Conservation (phyloP, 30 jellyfish, hydroid and myxozoan species). For the Pelagia noctiluca region DNA sequence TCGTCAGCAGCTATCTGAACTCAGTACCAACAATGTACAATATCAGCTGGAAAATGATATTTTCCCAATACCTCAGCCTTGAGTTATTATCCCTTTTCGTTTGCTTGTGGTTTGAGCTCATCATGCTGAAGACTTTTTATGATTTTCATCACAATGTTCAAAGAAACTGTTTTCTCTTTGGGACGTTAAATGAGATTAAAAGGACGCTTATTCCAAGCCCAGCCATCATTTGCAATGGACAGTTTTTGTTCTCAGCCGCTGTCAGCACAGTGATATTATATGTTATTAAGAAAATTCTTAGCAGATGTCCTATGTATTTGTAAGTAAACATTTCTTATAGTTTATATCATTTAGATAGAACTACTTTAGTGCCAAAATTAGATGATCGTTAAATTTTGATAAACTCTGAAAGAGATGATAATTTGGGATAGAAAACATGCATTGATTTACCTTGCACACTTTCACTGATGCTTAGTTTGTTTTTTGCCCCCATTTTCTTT, state of each 20-base stretch:
- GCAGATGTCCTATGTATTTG: not conserved
- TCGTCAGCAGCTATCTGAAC: no score
- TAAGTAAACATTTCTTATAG: not conserved
- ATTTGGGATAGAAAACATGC: no score
- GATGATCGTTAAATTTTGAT: no score
- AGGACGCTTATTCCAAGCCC: slow-evolving; percentile 69
- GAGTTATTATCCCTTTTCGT: slow-evolving; percentile 44
- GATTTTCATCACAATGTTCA: slow-evolving; percentile 44
- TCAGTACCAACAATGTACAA: no score
- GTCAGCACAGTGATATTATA: not conserved
- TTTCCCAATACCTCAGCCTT: slow-evolving; percentile 33
- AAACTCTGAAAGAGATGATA: no score
- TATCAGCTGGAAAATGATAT: no score
- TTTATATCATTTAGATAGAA: no score
- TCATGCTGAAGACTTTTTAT: slow-evolving; percentile 29
- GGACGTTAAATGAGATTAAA: slow-evolving; percentile 43
- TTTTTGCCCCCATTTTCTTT: no score
- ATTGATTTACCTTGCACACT: no score
- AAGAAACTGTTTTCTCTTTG: slow-evolving; percentile 64
- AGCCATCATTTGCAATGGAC: slow-evolving; percentile 55
- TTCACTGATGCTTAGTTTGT: no score
- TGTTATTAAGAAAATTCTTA: not conserved
- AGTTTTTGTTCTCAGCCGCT: slow-evolving; percentile 27
- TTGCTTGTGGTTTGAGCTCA: slow-evolving; percentile 43
- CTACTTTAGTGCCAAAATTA: no score